A percentile compares a stretch with the other conserved stretches of the same genome.
These are phyloP conservation scores for Strigamia maritima DNA, from an alignment of 2,888 invertebrate genomes.

Conservation along the genomic window DNA sequence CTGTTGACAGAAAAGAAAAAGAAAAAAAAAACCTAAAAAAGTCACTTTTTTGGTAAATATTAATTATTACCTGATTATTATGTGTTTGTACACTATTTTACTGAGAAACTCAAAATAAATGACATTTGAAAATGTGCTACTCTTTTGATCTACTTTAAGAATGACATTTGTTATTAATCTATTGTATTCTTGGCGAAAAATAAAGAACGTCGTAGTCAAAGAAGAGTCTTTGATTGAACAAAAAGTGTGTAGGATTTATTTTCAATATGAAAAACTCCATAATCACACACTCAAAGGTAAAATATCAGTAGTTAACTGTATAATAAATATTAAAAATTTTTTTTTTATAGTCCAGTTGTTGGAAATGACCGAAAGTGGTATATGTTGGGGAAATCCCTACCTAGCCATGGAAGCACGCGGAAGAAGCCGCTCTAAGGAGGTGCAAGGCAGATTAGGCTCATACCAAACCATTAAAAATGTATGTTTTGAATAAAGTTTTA, in stretches of 20 bases:
- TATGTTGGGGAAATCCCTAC: too few relatives aligned
- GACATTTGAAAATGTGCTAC: conserved; percentile 34
- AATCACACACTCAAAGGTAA: too few relatives aligned
- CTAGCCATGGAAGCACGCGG: too few relatives aligned
- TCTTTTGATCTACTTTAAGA: conserved; percentile 32
- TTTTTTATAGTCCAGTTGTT: too few relatives aligned
- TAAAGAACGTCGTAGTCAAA: conserved; percentile 22
- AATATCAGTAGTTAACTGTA: too few relatives aligned
- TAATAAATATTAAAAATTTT: too few relatives aligned
- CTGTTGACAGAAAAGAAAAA: conserved; percentile 18
- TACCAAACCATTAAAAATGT: too few relatives aligned
- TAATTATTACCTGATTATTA: conserved; percentile 26
- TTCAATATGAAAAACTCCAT: neutral
- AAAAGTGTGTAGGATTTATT: neutral
- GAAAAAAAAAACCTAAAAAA: neutral
- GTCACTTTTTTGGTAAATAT: conserved; percentile 31
- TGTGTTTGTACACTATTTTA: conserved; percentile 34
- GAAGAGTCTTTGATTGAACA: neutral
- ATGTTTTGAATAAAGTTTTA: too few relatives aligned
- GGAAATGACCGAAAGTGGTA: too few relatives aligned
- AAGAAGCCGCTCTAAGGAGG: too few relatives aligned
- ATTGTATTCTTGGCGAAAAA: conserved; percentile 33
- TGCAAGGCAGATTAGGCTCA: too few relatives aligned
- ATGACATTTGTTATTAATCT: conserved; percentile 31
- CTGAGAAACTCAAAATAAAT: conserved; percentile 31